A percentile compares a stretch with the other conserved stretches of the same genome.
Evolutionary conservation across 2,888 invertebrate species (phyloP).

Genomic region (Calameuta idolon): DNA sequence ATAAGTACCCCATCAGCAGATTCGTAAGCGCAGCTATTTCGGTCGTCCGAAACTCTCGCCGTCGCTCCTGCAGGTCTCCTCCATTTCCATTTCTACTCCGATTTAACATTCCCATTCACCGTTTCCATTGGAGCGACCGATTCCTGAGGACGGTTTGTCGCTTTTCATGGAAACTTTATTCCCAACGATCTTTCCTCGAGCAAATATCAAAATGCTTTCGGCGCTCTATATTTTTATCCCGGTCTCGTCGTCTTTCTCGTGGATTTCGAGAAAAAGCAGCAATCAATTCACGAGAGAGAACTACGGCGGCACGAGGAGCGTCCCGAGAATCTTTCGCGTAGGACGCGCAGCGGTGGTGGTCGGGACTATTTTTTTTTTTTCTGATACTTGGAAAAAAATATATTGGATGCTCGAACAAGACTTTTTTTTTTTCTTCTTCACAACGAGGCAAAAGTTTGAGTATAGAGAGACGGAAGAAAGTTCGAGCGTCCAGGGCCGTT

Average conservation of each 20-base stretch:
- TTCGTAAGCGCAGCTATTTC: conserved; percentile 1
- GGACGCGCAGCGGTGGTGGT: neutral
- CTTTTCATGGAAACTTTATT: neutral
- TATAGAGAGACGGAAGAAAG: neutral
- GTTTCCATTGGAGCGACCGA: neutral
- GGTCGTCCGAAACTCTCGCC: neutral
- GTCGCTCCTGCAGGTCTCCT: neutral
- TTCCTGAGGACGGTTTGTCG: neutral
- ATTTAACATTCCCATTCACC: neutral
- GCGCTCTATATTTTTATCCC: neutral
- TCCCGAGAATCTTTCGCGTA: neutral
- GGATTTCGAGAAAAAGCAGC: neutral
- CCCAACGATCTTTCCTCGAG: neutral
- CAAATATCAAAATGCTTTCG: neutral
- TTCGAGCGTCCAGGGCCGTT: neutral
- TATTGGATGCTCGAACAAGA: neutral
- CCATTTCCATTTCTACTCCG: neutral
- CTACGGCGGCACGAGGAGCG: neutral
- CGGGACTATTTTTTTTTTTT: neutral
- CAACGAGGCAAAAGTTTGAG: neutral
- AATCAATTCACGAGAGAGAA: neutral
- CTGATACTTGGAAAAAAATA: neutral
- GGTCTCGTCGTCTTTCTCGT: too few species aligned
- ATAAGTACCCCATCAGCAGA: neutral
- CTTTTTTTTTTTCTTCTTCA: neutral